Evolutionary conservation across 2,113 vertebrate species (phyloP), one percentile per base, ranked within the genome.

Genomic region (Myiopsitta monachus): DNA sequence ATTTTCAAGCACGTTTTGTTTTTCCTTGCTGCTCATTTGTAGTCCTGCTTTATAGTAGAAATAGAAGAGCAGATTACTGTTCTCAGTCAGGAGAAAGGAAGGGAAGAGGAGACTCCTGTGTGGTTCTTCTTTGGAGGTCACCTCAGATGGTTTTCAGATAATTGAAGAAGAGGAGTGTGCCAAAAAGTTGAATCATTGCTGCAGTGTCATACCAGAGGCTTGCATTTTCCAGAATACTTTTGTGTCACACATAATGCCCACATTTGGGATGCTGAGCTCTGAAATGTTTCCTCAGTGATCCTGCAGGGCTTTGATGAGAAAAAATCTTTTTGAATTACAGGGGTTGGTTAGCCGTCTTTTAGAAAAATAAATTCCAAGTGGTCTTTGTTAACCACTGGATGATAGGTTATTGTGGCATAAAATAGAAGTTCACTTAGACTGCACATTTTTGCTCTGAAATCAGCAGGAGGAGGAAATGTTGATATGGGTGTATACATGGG

Each of bases 391-490:
- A 84, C 95, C 95, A n/a, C 85, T 38, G 90, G 93, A 95, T 96
- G 87, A 95, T 95, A 84, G 92, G 93, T 52, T 96, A 51, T 96
- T 93, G 86, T 92, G 91, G 57, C 43, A 66, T 88, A 90, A 96
- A 96, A 92, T 89, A 96, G 90, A 91, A 95, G 95, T 85, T 89
- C 79, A 83, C 74, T 96, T 64, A 82, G 83, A 57, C 81, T 94
- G 89, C 94, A 73, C 81, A 96, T 94, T 97, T 95, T 96, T 95
- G 91, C 88, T 85, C 92, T 96, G 92, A 92, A 97, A 85, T 94
- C 73, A 17, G 88, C 85, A 54, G 92, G 83, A 95, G 94, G 81
- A 97, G 95, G 95, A 97, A 97, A 95, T 93, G 85, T 94, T 96
- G 95, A 96, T 96, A 95, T 91, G 95, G 89, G 90, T 88, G 95